Percentiles rank a stretch among this genome's conserved stretches.
Evolutionary conservation across 2,113 vertebrate species (phyloP).

Genomic region (Pseudopodoces humilis): DNA sequence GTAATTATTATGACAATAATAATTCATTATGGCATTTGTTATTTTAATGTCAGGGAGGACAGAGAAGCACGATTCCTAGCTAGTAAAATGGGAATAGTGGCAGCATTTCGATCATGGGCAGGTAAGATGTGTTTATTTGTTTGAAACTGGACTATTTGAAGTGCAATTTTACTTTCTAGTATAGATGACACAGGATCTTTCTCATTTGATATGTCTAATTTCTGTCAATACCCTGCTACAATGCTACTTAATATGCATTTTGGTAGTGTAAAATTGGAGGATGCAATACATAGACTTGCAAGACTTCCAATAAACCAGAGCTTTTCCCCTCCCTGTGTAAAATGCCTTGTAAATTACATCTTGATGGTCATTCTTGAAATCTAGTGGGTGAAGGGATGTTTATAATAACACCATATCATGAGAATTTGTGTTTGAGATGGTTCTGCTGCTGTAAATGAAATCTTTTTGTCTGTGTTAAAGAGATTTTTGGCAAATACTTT

Average conservation of each 20-base stretch:
- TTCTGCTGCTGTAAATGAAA: background rate
- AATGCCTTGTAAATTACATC: background rate
- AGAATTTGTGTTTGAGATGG: background rate
- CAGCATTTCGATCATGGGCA: slow-evolving; percentile 97
- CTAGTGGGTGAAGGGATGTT: background rate
- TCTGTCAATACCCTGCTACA: background rate
- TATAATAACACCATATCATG: background rate
- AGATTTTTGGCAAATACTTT: background rate
- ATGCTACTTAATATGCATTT: background rate
- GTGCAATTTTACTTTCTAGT: background rate
- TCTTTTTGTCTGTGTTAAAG: background rate
- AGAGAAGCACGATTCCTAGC: slow-evolving; percentile 93
- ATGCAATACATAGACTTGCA: background rate
- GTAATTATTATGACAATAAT: background rate
- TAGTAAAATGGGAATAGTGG: slow-evolving; percentile 97
- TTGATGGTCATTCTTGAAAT: background rate
- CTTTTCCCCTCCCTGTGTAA: rapidly evolving
- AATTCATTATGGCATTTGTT: background rate
- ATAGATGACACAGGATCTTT: background rate
- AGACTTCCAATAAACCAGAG: background rate
- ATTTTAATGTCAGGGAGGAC: slow-evolving; percentile 84
- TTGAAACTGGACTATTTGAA: background rate
- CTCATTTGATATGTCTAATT: background rate
- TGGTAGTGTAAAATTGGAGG: background rate
- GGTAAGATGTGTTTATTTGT: slow-evolving; percentile 74